Conservation (phyloP, 2,113 vertebrate species). For the Poeciliopsis occidentalis region DNA sequence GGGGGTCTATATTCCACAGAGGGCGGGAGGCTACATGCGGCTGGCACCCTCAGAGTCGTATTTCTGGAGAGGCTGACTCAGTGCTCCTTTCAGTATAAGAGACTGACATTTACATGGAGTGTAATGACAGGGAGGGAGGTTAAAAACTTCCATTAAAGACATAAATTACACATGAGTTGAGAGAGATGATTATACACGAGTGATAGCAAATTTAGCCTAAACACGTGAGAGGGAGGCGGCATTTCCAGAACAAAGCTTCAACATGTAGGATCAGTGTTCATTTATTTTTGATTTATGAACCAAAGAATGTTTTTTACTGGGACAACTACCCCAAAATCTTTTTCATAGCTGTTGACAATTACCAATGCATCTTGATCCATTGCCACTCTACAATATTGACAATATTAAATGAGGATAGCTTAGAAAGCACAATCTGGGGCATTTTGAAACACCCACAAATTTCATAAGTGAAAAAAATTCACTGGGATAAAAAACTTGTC, state of each 20-base stretch:
- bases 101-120: slow-evolving; percentile 68
- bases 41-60: slow-evolving; percentile 66
- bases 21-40: slow-evolving; percentile 77
- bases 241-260: slow-evolving; percentile 3
- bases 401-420: too few relatives aligned
- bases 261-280: background rate
- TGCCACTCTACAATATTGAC: too few relatives aligned
- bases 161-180: slow-evolving; percentile 65
- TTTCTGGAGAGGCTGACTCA: slow-evolving; percentile 75
- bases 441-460: too few relatives aligned
- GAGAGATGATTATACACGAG: slow-evolving; percentile 64
- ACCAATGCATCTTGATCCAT: too few relatives aligned
- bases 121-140: slow-evolving; percentile 77
- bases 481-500: too few relatives aligned
- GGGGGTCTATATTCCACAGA: slow-evolving; percentile 80
- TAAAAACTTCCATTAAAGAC: slow-evolving; percentile 64
- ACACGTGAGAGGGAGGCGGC: slow-evolving; percentile 42
- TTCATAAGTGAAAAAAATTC: too few relatives aligned
- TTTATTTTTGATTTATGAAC: background rate
- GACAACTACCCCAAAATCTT: background rate
- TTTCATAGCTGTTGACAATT: too few relatives aligned
- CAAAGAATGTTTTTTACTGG: background rate
- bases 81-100: slow-evolving; percentile 54
- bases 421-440: too few relatives aligned
- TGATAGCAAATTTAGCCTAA: slow-evolving; percentile 47